These are phyloP conservation scores for Linepithema humile DNA, from an alignment of 1,140 invertebrate genomes.

Conservation along the genomic window DNA sequence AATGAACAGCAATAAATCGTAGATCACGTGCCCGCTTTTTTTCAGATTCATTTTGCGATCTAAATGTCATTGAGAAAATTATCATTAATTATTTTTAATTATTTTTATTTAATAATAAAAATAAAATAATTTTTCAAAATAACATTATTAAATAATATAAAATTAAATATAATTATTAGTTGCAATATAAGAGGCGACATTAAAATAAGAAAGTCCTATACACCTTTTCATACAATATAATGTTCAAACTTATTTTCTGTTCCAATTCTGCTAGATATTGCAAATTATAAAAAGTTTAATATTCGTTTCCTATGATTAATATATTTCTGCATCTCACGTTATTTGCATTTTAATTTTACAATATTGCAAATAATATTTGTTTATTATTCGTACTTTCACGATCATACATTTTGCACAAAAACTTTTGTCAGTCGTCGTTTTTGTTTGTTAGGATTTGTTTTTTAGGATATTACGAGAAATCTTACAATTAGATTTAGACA, in stretches of 20 bases:
- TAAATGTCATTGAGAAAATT: neutral
- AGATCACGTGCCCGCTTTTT: constrained; percentile 58
- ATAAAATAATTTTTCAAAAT: neutral
- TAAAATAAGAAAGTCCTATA: neutral
- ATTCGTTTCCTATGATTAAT: neutral
- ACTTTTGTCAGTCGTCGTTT: too few relatives aligned
- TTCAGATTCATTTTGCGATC: constrained; percentile 60
- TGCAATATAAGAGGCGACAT: neutral
- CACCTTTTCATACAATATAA: neutral
- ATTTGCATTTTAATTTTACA: too few relatives aligned
- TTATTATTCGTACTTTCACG: too few relatives aligned
- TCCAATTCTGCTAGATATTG: neutral
- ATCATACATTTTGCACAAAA: too few relatives aligned
- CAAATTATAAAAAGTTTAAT: neutral
- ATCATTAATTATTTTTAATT: neutral
- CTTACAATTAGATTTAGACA: too few relatives aligned
- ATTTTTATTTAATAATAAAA: neutral
- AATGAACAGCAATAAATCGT: constrained; percentile 75
- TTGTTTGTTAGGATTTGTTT: too few relatives aligned
- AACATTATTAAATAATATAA: neutral
- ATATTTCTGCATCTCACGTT: too few relatives aligned
- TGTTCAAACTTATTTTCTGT: neutral
- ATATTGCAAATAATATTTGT: too few relatives aligned
- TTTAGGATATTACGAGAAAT: too few relatives aligned
- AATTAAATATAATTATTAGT: neutral